Conservation (phyloP, 2,113 vertebrate genomes). For the Dasyornis broadbenti region DNA sequence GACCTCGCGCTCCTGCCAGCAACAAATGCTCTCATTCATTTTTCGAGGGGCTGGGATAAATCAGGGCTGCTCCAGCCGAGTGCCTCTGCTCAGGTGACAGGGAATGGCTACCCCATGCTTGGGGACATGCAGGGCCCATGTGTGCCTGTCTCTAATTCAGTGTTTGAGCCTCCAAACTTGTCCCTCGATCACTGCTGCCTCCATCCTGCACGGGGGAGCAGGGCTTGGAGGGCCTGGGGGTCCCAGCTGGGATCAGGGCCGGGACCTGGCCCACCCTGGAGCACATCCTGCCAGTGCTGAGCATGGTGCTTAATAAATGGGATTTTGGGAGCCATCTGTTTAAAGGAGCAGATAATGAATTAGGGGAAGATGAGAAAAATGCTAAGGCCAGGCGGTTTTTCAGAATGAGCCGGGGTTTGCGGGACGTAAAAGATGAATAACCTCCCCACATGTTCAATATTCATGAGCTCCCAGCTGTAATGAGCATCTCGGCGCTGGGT, state of each 20-base stretch:
- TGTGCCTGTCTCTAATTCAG: neutral
- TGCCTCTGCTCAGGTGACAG: neutral
- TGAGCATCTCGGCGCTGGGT: neutral
- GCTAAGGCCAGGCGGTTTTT: constrained; percentile 54
- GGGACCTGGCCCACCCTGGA: neutral
- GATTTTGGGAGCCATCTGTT: constrained; percentile 49
- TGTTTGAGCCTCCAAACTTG: neutral
- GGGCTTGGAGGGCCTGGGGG: neutral
- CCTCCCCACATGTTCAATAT: constrained; percentile 56
- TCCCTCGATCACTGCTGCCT: neutral
- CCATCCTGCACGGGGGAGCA: fast-evolving
- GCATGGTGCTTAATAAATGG: neutral
- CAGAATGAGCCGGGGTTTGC: constrained; percentile 49
- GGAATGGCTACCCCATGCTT: neutral
- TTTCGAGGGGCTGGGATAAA: neutral
- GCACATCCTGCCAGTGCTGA: neutral
- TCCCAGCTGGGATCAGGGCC: fast-evolving
- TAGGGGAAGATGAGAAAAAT: constrained; percentile 56
- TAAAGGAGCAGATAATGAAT: constrained; percentile 54
- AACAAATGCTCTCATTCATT: constrained; percentile 32
- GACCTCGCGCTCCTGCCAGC: neutral
- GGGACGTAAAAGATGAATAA: constrained; percentile 59
- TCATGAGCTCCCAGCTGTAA: constrained; percentile 55
- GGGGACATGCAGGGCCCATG: fast-evolving
- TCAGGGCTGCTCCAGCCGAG: neutral